Percentiles rank a stretch among this genome's conserved stretches.
These are phyloP conservation scores for Apogon hyalosoma DNA, from an alignment of 2,797 vertebrate genomes.

Conservation along the genomic window DNA sequence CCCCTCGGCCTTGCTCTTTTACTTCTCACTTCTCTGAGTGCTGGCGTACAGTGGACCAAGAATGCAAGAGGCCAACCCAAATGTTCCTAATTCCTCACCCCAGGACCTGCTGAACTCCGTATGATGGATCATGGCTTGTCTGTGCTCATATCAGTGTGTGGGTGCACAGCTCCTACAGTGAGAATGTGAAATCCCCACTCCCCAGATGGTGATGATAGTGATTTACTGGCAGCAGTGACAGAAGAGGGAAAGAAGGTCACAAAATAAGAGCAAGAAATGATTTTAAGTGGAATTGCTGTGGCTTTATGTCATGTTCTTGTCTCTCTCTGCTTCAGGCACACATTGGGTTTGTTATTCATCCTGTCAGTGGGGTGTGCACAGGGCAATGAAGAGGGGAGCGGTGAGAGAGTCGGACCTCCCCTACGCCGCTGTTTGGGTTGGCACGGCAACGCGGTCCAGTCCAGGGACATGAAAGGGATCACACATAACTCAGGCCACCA, in stretches of 20 bases:
- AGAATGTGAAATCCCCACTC: conserved; percentile 40
- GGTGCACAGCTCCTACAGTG: conserved; percentile 41
- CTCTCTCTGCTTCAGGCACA: conserved; percentile 46
- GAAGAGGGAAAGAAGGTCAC: conserved; percentile 29
- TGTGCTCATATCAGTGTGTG: conserved; percentile 52
- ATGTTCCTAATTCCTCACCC: conserved; percentile 41
- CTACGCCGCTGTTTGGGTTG: conserved; percentile 78
- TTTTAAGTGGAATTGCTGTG: conserved; percentile 24
- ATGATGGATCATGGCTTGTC: conserved; percentile 49
- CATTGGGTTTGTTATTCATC: conserved; percentile 76
- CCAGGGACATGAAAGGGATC: conserved; percentile 76
- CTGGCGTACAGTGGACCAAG: conserved; percentile 16
- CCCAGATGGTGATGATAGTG: conserved; percentile 42
- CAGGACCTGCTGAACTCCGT: conserved; percentile 20
- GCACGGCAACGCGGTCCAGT: conserved; percentile 68
- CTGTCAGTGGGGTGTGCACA: conserved; percentile 69
- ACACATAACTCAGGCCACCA: conserved; percentile 67
- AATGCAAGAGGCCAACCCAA: conserved; percentile 41
- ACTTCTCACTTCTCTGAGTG: conserved; percentile 12
- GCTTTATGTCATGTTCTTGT: conserved; percentile 35
- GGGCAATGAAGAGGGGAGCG: conserved; percentile 53
- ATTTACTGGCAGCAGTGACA: conserved; percentile 52
- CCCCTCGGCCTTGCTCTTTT: conserved; percentile 1
- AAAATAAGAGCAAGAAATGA: conserved; percentile 21
- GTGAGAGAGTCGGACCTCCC: conserved; percentile 71